phyloP scores from a whole-genome alignment of 2,888 invertebrate genomes.

The Didymodactylos carnosus region DNA sequence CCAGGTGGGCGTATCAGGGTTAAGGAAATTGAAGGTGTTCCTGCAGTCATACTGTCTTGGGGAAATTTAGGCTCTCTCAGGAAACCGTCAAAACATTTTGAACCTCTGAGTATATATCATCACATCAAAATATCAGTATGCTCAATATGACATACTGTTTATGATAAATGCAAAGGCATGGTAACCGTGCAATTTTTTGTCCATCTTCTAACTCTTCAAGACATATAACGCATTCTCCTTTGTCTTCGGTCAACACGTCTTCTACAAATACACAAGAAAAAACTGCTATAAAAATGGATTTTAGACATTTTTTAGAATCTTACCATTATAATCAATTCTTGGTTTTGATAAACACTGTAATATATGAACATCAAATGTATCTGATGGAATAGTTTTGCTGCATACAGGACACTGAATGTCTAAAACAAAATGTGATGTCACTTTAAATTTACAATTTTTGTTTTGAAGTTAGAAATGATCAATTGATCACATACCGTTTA shows the following conservation, averaged over 20 bases:
- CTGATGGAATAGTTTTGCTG: constrained; percentile 88
- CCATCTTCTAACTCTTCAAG: constrained; percentile 84
- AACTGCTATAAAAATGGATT: neutral
- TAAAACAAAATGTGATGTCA: constrained; percentile 40
- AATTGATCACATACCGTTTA: too few species aligned
- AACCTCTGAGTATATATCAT: too few species aligned
- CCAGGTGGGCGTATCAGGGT: too few species aligned
- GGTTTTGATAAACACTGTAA: constrained; percentile 99
- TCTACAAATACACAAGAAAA: too few species aligned
- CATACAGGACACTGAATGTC: constrained; percentile 98
- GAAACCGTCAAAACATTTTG: too few species aligned
- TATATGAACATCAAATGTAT: constrained; percentile 95
- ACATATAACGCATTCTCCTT: constrained; percentile 84
- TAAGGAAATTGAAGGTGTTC: too few species aligned
- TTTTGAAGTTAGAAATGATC: too few species aligned
- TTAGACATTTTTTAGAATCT: constrained; percentile 17
- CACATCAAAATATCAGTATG: too few species aligned
- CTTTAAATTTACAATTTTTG: too few species aligned
- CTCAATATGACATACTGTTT: too few species aligned
- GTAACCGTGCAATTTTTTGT: constrained; percentile 87
- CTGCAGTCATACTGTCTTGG: too few species aligned
- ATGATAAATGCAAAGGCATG: constrained; percentile 97
- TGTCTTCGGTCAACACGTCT: constrained; percentile 80
- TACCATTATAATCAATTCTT: constrained; percentile 91
- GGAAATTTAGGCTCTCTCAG: too few species aligned